Conservation (phyloP, 1,140 invertebrate genomes). For the Telenomus remus region DNA sequence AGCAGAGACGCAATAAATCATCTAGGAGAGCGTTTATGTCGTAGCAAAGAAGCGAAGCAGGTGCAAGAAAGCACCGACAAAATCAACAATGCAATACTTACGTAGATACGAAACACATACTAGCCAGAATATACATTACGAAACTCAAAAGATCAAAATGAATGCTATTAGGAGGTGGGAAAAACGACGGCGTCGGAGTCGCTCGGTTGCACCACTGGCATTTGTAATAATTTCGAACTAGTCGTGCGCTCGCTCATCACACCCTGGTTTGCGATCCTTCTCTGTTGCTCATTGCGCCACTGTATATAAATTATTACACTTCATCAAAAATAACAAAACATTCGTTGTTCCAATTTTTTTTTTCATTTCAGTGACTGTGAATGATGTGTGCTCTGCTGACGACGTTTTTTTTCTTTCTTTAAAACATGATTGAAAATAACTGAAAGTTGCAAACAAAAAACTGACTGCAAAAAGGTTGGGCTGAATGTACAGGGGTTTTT, state of each 20-base stretch:
- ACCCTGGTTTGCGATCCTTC: conserved; percentile 35
- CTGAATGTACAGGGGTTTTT: conserved; percentile 6
- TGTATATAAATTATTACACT: conserved; percentile 41
- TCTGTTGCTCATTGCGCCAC: conserved; percentile 29
- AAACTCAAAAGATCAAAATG: conserved; percentile 46
- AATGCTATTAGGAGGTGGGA: conserved; percentile 62
- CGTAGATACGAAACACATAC: conserved; percentile 50
- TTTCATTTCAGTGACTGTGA: neutral
- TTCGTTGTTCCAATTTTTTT: neutral
- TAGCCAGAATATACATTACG: conserved; percentile 45
- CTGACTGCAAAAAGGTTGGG: no score
- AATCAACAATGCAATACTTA: conserved; percentile 53
- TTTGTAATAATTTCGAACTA: conserved; percentile 26
- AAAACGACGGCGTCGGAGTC: conserved; percentile 66
- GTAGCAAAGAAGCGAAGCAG: conserved; percentile 38
- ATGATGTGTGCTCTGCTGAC: neutral
- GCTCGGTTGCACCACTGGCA: conserved; percentile 49
- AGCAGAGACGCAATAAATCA: neutral
- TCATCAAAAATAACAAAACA: conserved; percentile 28
- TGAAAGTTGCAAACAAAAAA: no score
- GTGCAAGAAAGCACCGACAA: conserved; percentile 32
- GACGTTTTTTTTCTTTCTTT: neutral
- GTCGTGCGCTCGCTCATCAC: conserved; percentile 27
- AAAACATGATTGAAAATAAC: no score
- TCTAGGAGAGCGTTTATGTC: conserved; percentile 3